A percentile compares a stretch with the other conserved stretches of the same genome.
Conservation (phyloP, 2,888 invertebrate species). For the Orthosia gracilis region DNA sequence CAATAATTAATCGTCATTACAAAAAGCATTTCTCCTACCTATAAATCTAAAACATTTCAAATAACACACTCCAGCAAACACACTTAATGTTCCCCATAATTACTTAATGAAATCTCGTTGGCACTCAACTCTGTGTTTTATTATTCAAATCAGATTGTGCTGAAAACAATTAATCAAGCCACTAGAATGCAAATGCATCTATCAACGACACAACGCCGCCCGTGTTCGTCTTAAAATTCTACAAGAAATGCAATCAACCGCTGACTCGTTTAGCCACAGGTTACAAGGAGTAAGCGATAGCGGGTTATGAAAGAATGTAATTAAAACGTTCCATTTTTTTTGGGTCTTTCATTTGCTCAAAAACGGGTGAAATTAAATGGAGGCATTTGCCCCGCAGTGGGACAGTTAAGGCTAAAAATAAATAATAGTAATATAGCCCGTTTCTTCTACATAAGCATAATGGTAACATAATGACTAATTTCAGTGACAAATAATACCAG, state of each 20-base stretch:
- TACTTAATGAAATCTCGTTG: conserved; percentile 35
- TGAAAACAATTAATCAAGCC: conserved; percentile 56
- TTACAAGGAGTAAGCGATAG: conserved; percentile 4
- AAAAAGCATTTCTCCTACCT: neutral
- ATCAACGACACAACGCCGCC: conserved; percentile 66
- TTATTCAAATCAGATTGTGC: conserved; percentile 56
- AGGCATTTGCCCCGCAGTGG: no score
- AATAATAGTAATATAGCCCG: no score
- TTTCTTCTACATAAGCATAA: no score
- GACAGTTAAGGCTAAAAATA: no score
- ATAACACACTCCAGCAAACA: neutral
- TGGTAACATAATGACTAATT: neutral
- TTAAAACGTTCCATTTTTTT: neutral
- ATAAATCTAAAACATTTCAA: conserved; percentile 1
- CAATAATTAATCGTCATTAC: neutral
- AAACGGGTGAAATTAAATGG: no score
- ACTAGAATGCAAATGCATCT: conserved; percentile 72
- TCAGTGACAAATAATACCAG: neutral
- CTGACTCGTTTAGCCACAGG: conserved; percentile 48
- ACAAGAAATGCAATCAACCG: conserved; percentile 80
- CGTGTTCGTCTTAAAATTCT: conserved; percentile 79
- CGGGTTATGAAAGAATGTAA: neutral
- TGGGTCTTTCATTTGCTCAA: no score
- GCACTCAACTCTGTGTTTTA: conserved; percentile 38
- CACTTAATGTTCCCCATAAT: conserved; percentile 25